These are phyloP conservation scores for Habropoda laboriosa DNA, from an alignment of 1,140 invertebrate species.

Conservation along the genomic window DNA sequence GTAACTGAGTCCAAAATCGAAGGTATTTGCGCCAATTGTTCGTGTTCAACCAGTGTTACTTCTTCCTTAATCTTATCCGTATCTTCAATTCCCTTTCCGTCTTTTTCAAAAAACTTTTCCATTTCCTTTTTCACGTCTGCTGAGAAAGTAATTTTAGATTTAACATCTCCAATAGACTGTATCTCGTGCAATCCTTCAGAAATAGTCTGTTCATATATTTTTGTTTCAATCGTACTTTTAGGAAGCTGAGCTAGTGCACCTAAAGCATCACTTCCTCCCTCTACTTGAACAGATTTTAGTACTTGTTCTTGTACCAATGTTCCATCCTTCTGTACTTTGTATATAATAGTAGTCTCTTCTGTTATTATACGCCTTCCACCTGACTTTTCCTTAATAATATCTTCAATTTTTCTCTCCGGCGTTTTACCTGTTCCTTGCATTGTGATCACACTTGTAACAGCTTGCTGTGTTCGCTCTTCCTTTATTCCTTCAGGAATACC, in stretches of 20 bases:
- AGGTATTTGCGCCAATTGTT: not conserved
- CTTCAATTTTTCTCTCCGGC: not conserved
- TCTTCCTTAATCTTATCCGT: not conserved
- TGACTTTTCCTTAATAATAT: slow-evolving; percentile 21
- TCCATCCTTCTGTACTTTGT: slow-evolving; percentile 51
- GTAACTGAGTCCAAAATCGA: not conserved
- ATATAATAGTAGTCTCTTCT: slow-evolving; percentile 56
- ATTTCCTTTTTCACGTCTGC: slow-evolving; percentile 20
- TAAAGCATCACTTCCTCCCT: slow-evolving; percentile 12
- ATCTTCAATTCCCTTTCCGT: not conserved
- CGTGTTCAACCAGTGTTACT: not conserved
- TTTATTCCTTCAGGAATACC: not conserved
- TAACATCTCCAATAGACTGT: not conserved
- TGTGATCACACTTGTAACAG: not conserved
- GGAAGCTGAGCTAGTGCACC: not conserved
- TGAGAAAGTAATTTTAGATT: not conserved
- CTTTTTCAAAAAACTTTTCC: slow-evolving; percentile 19
- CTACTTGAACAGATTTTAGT: slow-evolving; percentile 46
- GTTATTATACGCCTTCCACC: slow-evolving; percentile 40
- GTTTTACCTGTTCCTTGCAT: not conserved
- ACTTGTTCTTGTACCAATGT: slow-evolving; percentile 47
- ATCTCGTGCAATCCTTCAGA: not conserved
- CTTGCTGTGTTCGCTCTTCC: not conserved
- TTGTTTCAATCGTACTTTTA: slow-evolving; percentile 22
- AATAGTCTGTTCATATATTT: slow-evolving; percentile 1